Base-by-base conservation (phyloP, 2,888 invertebrate genomes). In the Nymphalis urticae region DNA sequence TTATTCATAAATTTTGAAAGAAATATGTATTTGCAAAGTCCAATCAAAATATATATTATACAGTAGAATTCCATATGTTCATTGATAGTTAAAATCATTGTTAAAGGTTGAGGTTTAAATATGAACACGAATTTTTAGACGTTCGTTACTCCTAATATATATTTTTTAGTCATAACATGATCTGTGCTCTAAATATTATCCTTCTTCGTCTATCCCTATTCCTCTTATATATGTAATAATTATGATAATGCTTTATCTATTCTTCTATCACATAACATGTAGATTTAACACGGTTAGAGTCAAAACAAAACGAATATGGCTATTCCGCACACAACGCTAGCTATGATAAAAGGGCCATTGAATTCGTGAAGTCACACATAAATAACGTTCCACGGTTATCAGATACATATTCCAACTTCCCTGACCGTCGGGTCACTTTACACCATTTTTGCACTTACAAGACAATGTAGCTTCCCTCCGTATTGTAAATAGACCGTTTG, bases 401-500 rank as follows among this genome's bases (percentile, higher is more conserved):
- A 68, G 73, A 71, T 69, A 62, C 62, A 71, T 69, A 61, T 68
- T 61, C 64, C 48, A 36, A 63, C 64, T 63, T 60, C 63, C 63
- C 65, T 63, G 67, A 67, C 66, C 61, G 53, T 56, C 69, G 69
- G 63, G 69, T 63, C 68, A 64, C 48, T 78, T 78, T 76, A 76
- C 71, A 74, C 78, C 79, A 82, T 83, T 85, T 86, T 80, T 69
- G 69, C 67, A 50, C 66, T 59, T 53, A 68, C 64, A 61, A 66
- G 64, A 73, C 72, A 73, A 70, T 70, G 68, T 72, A 24, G 64
- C 62, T 60, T 84, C 64, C 81, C 81, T 79, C 79, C 69, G 74
- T 73, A 75, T 81, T 79, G 81, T 80, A 82, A 82, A 83, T 82
- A 82, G 76, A 82, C 68, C 81, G 78, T 85, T 84, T 84, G 85